phyloP scores from a whole-genome alignment of 2,113 vertebrate genomes.

The Entelurus aequoreus region DNA sequence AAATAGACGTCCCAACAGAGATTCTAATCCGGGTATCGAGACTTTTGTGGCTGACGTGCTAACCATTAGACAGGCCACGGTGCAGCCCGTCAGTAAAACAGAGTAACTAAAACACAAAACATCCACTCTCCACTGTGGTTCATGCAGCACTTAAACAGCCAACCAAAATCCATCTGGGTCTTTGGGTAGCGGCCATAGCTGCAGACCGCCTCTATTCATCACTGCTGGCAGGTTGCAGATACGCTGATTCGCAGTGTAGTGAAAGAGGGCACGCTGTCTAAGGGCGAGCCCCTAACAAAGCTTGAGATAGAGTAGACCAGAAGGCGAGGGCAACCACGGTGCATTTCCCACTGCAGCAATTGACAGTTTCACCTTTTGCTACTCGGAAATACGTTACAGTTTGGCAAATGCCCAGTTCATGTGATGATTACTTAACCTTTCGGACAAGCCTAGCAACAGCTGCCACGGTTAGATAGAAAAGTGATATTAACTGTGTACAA shows the following conservation, averaged over 20 bases:
- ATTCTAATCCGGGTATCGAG: too few relatives aligned
- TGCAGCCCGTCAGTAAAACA: too few relatives aligned
- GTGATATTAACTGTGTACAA: neutral
- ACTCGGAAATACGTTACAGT: conserved; percentile 9
- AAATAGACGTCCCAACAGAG: too few relatives aligned
- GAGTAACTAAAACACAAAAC: conserved; percentile 17
- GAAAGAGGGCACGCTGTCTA: conserved; percentile 10
- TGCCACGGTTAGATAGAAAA: neutral
- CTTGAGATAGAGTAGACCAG: conserved; percentile 29
- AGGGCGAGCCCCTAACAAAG: conserved; percentile 22
- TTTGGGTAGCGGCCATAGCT: conserved; percentile 43
- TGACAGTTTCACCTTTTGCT: conserved; percentile 36
- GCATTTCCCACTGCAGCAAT: conserved; percentile 29
- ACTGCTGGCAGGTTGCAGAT: conserved; percentile 60
- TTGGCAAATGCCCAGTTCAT: neutral
- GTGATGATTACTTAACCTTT: conserved; percentile 10
- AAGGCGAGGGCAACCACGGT: conserved; percentile 20
- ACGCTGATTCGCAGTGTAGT: conserved; percentile 49
- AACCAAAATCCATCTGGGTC: conserved; percentile 56
- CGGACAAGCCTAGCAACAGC: conserved; percentile 19
- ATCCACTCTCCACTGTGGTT: conserved; percentile 18
- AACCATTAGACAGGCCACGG: too few relatives aligned
- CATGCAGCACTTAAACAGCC: conserved; percentile 44
- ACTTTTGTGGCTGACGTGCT: too few relatives aligned
- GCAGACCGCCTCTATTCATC: conserved; percentile 60